These are phyloP conservation scores for Nycticebus coucang DNA, from an alignment of 2,113 vertebrate genomes.

Conservation along the genomic window DNA sequence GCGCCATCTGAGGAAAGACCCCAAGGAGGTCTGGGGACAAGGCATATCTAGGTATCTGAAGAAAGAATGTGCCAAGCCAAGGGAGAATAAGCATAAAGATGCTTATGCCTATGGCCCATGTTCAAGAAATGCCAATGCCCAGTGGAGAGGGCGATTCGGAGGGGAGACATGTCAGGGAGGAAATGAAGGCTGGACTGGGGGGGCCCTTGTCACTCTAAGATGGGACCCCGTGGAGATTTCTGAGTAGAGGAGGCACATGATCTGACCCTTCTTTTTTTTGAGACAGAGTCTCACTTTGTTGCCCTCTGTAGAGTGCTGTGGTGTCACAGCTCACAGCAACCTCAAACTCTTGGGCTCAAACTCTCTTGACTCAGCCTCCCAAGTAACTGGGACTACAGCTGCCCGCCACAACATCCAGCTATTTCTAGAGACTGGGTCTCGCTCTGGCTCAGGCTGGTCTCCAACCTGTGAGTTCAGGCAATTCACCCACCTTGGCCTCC, in stretches of 20 bases:
- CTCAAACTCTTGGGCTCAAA: no score
- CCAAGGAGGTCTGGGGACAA: background rate
- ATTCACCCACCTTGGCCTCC: no score
- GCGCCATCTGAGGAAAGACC: background rate
- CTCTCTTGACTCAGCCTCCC: no score
- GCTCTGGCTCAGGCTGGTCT: no score
- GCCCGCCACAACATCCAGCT: no score
- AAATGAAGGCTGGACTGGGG: background rate
- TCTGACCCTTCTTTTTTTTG: no score
- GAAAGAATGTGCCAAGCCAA: background rate
- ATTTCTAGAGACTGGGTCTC: no score
- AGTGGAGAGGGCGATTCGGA: rapidly evolving
- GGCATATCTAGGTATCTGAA: background rate
- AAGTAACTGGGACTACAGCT: no score
- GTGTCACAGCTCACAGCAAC: no score
- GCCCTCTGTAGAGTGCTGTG: no score
- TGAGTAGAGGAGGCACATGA: background rate
- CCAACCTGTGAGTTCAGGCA: no score
- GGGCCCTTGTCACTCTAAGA: background rate
- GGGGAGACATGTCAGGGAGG: background rate
- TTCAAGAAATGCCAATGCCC: background rate
- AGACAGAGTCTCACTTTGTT: no score
- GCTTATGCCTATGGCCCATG: background rate
- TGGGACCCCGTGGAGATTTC: background rate
- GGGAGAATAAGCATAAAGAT: background rate